phyloP scores from a whole-genome alignment of 2,113 vertebrate genomes.

The Thalassarche chlororhynchos region DNA sequence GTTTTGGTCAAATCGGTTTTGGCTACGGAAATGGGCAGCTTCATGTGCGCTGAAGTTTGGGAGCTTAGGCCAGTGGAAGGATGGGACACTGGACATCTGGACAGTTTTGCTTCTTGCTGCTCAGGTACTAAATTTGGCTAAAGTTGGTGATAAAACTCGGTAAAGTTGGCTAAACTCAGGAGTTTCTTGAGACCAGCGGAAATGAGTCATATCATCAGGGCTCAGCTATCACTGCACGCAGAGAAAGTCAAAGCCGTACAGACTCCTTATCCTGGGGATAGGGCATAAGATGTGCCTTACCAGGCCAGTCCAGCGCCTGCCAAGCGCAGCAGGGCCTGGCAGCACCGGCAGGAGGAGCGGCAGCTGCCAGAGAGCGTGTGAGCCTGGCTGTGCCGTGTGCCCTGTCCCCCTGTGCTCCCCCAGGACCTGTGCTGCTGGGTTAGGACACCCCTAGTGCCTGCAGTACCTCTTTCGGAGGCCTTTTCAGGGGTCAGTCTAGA shows the following conservation, averaged over 20 bases:
- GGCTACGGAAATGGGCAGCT: neutral
- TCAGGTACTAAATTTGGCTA: neutral
- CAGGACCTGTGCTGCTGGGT: accelerated
- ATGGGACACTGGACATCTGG: too few species aligned
- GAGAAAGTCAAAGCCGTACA: neutral
- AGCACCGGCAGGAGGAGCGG: neutral
- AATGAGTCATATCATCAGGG: neutral
- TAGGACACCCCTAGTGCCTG: too few species aligned
- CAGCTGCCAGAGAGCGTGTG: neutral
- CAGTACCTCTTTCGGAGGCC: neutral
- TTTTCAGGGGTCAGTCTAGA: neutral
- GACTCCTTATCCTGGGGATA: too few species aligned
- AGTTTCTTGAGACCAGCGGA: neutral
- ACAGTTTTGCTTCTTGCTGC: neutral
- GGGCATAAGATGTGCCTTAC: accelerated
- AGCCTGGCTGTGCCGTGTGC: accelerated
- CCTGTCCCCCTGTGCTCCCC: accelerated
- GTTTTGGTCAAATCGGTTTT: neutral
- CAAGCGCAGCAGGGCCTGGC: neutral
- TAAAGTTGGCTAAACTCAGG: neutral
- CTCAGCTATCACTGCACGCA: accelerated
- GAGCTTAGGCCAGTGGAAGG: neutral
- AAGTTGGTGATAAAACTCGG: neutral
- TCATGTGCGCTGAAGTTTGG: neutral
- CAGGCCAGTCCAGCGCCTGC: accelerated